phyloP scores from a whole-genome alignment of 2,888 invertebrate genomes.

The Scotopteryx bipunctaria region DNA sequence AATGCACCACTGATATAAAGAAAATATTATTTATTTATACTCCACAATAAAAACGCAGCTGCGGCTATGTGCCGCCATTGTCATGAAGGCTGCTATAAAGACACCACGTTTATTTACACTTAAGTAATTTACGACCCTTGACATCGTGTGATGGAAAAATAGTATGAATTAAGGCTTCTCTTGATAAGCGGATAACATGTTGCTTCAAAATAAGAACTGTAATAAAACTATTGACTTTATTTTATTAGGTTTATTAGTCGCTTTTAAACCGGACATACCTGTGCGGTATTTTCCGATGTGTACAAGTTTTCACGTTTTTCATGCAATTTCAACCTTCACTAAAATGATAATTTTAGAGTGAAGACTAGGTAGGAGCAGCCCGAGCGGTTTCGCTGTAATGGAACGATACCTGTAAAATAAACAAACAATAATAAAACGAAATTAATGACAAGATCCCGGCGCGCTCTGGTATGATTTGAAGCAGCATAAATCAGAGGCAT shows the following conservation, averaged over 20 bases:
- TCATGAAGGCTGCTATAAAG: conserved; percentile 61
- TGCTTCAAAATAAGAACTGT: conserved; percentile 12
- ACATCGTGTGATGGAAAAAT: conserved; percentile 42
- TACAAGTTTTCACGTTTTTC: background rate
- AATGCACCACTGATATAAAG: conserved; percentile 81
- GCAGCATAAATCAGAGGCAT: conserved; percentile 65
- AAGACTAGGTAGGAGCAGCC: too few species aligned
- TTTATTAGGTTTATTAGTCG: conserved; percentile 5
- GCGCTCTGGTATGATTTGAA: conserved; percentile 57
- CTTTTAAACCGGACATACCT: background rate
- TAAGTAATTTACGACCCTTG: conserved; percentile 54
- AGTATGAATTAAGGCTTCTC: conserved; percentile 30
- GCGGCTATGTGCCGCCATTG: conserved; percentile 68
- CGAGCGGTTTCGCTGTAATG: background rate
- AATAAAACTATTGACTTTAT: conserved; percentile 9
- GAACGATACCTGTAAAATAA: conserved; percentile 37
- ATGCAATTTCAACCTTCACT: background rate
- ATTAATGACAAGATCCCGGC: conserved; percentile 58
- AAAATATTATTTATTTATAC: conserved; percentile 82
- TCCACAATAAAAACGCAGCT: conserved; percentile 70
- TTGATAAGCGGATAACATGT: conserved; percentile 18
- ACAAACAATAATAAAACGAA: conserved; percentile 61
- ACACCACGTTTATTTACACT: conserved; percentile 53
- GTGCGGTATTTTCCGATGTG: background rate
- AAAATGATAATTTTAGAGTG: background rate